Evolutionary conservation across 2,797 vertebrate species (phyloP).

Genomic region (Falco naumanni): DNA sequence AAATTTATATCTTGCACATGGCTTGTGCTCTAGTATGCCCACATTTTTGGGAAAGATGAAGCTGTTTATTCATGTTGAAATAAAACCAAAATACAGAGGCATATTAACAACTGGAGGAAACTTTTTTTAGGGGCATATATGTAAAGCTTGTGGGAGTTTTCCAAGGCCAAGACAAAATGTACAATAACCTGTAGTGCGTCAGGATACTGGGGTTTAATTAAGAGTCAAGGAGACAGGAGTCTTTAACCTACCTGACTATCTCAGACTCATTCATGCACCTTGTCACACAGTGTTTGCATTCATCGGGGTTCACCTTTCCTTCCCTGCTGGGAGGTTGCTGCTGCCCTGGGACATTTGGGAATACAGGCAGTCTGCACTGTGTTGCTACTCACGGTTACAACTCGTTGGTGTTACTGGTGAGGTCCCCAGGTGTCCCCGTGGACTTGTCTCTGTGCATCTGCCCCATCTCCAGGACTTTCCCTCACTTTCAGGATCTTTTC

Average conservation of each 20-base stretch:
- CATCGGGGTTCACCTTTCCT: neutral
- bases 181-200: neutral
- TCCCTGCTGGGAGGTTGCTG: neutral
- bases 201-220: neutral
- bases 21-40: neutral
- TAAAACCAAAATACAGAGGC: neutral
- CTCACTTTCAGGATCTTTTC: neutral
- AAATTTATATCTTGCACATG: neutral
- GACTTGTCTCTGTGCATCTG: neutral
- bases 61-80: neutral
- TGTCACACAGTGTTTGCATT: neutral
- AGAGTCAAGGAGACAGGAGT: neutral
- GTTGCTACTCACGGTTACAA: neutral
- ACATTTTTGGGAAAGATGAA: neutral
- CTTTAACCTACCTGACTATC: neutral
- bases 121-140: neutral
- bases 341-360: neutral
- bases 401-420: accelerated
- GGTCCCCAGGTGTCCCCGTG: neutral
- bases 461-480: neutral
- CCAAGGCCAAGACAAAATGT: neutral
- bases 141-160: neutral
- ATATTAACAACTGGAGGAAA: neutral
- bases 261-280: neutral
- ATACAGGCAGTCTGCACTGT: neutral